These are phyloP conservation scores for Oxyura jamaicensis DNA, from an alignment of 2,113 vertebrate species.

Conservation along the genomic window DNA sequence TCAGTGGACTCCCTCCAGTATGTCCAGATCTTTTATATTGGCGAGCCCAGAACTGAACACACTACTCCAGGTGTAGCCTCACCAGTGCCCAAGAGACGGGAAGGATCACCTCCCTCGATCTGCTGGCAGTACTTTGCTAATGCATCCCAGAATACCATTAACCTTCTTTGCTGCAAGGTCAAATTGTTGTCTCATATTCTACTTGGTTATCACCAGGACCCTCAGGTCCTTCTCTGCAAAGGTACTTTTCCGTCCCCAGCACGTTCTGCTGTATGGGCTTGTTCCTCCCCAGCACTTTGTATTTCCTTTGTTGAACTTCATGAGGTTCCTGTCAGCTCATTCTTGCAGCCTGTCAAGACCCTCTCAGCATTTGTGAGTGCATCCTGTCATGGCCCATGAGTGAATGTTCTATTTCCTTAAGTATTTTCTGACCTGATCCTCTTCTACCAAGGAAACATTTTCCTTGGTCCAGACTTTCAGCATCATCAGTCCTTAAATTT, in stretches of 20 bases:
- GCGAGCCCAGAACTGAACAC: neutral
- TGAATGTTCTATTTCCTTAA: neutral
- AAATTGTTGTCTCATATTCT: neutral
- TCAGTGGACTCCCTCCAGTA: neutral
- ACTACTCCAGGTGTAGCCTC: neutral
- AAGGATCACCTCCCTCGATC: neutral
- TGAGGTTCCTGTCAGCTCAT: neutral
- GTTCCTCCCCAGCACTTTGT: neutral
- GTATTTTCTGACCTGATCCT: neutral
- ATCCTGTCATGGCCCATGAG: neutral
- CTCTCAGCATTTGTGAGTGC: neutral
- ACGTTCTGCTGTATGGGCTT: neutral
- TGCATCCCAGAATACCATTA: neutral
- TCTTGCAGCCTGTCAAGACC: neutral
- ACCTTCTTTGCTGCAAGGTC: neutral
- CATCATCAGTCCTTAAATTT: neutral
- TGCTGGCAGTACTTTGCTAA: neutral
- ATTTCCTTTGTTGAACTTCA: neutral
- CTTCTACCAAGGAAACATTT: neutral
- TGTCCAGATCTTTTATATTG: neutral
- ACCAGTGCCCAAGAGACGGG: neutral
- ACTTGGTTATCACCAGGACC: neutral
- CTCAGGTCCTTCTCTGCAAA: neutral
- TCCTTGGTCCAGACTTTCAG: neutral
- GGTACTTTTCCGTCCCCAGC: neutral